A percentile compares a stretch with the other conserved stretches of the same genome.
These are phyloP conservation scores for Platalea minor DNA, from an alignment of 2,797 vertebrate species.

Conservation along the genomic window DNA sequence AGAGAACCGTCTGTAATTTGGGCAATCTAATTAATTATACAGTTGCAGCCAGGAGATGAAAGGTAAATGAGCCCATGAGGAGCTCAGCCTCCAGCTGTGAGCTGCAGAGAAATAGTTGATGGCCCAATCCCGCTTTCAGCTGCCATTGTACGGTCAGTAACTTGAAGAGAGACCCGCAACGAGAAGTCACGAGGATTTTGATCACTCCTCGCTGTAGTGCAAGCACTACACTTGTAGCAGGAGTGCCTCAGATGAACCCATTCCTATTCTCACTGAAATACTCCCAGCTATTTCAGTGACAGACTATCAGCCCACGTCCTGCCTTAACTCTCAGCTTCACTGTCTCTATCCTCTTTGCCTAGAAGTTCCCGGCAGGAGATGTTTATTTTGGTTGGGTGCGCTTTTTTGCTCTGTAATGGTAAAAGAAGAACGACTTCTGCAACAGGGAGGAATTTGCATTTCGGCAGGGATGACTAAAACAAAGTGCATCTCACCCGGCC, in stretches of 20 bases:
- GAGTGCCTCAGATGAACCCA: background rate
- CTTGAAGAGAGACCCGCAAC: background rate
- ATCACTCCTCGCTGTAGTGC: background rate
- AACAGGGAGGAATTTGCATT: background rate
- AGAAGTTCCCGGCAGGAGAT: background rate
- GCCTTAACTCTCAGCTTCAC: background rate
- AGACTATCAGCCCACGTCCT: background rate
- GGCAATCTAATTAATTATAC: conserved; percentile 38
- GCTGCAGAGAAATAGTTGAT: background rate
- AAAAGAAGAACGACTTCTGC: background rate
- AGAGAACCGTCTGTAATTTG: conserved; percentile 31
- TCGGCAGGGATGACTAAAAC: background rate
- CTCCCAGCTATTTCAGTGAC: background rate
- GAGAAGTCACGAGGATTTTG: background rate
- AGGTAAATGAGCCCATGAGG: conserved; percentile 16
- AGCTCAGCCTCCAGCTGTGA: background rate
- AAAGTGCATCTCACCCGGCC: background rate
- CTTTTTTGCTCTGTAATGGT: background rate
- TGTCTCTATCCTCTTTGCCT: background rate
- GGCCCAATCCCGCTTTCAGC: background rate
- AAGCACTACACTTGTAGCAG: background rate
- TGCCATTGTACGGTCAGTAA: background rate
- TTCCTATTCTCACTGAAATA: background rate
- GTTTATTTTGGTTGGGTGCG: background rate
- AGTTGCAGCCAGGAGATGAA: conserved; percentile 34